Evolutionary conservation across 2,888 invertebrate genomes (phyloP).

Genomic region (Eupithecia vulgata): DNA sequence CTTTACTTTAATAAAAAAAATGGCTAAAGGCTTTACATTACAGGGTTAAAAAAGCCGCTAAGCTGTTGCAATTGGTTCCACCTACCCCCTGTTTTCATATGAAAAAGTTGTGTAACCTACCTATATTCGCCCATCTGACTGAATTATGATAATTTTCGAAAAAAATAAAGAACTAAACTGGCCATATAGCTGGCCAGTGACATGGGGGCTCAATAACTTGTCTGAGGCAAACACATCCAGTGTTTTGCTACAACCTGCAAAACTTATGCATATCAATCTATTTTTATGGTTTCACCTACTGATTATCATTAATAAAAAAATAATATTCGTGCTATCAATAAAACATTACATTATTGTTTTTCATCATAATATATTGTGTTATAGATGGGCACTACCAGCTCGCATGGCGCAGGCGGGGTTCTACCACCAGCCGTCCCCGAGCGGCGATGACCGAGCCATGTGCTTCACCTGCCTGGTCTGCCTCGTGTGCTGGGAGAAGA

Average conservation of each 20-base stretch:
- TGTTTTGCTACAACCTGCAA: not conserved
- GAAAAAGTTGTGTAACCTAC: too few relatives aligned
- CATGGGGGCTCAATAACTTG: not conserved
- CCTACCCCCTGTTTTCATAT: too few relatives aligned
- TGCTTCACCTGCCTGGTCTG: conserved; percentile 98
- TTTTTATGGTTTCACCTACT: not conserved
- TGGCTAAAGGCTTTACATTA: too few relatives aligned
- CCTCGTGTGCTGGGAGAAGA: conserved; percentile 98
- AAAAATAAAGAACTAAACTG: too few relatives aligned
- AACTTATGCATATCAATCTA: not conserved
- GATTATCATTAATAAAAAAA: not conserved
- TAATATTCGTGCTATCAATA: not conserved
- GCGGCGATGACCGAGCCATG: conserved; percentile 97
- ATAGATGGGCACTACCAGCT: conserved; percentile 96
- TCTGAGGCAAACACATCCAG: not conserved
- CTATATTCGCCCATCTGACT: too few relatives aligned
- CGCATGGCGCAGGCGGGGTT: conserved; percentile 99
- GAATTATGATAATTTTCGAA: too few relatives aligned
- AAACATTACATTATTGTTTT: not conserved
- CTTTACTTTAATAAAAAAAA: too few relatives aligned
- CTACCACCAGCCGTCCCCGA: conserved; percentile 95
- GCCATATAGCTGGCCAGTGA: too few relatives aligned
- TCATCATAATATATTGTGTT: not conserved
- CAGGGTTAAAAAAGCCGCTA: too few relatives aligned
- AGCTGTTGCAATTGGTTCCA: too few relatives aligned